Evolutionary conservation across 1,140 invertebrate species (phyloP).

Genomic region (Phenacoccus solenopsis): DNA sequence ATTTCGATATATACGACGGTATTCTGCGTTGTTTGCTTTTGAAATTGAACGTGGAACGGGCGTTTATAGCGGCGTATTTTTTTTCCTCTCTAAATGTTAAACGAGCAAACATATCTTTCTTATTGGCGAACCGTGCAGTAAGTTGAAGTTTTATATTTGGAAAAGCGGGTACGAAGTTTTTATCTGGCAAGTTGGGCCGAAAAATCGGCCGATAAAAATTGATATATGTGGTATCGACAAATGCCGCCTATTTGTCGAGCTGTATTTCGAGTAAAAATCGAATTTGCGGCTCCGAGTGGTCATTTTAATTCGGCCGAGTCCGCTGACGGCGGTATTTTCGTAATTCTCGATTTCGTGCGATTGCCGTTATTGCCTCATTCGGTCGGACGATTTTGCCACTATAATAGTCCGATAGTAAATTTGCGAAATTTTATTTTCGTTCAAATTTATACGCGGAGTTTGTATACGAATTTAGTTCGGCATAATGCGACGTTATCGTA

Average conservation of each 20-base stretch:
- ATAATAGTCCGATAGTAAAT: too few relatives aligned
- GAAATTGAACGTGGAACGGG: neutral
- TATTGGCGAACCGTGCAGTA: neutral
- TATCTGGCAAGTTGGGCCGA: neutral
- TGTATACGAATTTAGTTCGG: too few relatives aligned
- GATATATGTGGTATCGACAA: constrained; percentile 13
- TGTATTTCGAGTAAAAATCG: neutral
- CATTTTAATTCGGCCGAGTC: neutral
- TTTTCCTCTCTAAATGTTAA: neutral
- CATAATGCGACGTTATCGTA: too few relatives aligned
- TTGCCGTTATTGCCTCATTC: too few relatives aligned
- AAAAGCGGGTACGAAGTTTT: neutral
- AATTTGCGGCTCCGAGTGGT: constrained; percentile 14
- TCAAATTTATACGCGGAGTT: too few relatives aligned
- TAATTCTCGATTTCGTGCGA: too few relatives aligned
- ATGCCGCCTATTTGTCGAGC: constrained; percentile 13
- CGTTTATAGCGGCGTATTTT: neutral
- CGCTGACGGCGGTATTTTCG: neutral
- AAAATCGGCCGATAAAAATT: constrained; percentile 14
- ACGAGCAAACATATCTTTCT: constrained; percentile 8
- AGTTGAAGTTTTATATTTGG: neutral
- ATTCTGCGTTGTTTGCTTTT: neutral
- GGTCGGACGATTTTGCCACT: too few relatives aligned
- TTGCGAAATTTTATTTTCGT: too few relatives aligned
- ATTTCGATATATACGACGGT: too few relatives aligned